Evolutionary conservation across 2,113 vertebrate species (phyloP).

Genomic region (Oncorhynchus kisutch): DNA sequence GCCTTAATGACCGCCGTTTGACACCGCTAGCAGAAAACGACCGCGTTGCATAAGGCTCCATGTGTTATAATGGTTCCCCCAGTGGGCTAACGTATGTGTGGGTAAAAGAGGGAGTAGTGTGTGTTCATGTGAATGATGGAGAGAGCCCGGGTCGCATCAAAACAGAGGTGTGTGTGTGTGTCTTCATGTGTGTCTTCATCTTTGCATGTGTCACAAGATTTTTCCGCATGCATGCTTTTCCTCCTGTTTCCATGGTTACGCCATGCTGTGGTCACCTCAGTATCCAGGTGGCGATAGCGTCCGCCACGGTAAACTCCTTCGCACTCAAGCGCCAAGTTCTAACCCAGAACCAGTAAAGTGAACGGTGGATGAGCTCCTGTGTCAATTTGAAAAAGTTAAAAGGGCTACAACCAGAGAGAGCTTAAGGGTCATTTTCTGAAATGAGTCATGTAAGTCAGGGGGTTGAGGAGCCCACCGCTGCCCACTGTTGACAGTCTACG

Average conservation of each 20-base stretch:
- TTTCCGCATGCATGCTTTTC: background rate
- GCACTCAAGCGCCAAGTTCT: too few species aligned
- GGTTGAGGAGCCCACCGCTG: slow-evolving; percentile 52
- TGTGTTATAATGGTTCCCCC: slow-evolving; percentile 41
- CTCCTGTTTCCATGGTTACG: too few species aligned
- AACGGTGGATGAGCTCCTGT: too few species aligned
- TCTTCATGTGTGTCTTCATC: slow-evolving; percentile 10
- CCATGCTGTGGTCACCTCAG: too few species aligned
- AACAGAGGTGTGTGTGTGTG: slow-evolving; percentile 1
- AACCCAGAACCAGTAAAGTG: too few species aligned
- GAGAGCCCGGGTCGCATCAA: background rate
- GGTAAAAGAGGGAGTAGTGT: background rate
- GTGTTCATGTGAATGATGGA: slow-evolving; percentile 3
- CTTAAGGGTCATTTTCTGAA: slow-evolving; percentile 2
- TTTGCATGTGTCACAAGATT: slow-evolving; percentile 5
- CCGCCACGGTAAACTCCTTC: too few species aligned
- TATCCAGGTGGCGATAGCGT: too few species aligned
- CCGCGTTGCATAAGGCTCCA: slow-evolving; percentile 53
- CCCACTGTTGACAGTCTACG: slow-evolving; percentile 57
- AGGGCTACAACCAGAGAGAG: too few species aligned
- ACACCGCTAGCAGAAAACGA: slow-evolving; percentile 26
- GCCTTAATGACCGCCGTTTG: slow-evolving; percentile 36
- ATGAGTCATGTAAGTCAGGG: slow-evolving; percentile 61
- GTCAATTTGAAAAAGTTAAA: too few species aligned
- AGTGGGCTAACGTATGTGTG: slow-evolving; percentile 27